phyloP scores from a whole-genome alignment of 2,113 vertebrate genomes.

The Lipophrys pholis region DNA sequence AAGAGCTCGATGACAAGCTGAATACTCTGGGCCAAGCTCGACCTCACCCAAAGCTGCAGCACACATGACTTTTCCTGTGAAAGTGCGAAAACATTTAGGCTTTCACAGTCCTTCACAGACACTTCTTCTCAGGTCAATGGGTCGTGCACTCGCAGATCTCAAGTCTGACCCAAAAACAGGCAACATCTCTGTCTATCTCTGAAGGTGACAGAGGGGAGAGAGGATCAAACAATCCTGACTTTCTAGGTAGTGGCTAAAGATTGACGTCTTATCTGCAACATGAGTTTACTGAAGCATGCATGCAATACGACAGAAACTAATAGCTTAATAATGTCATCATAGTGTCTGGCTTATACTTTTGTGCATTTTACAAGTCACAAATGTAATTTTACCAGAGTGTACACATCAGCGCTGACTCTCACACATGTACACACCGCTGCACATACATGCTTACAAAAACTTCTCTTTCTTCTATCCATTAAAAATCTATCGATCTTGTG shows the following conservation, averaged over 20 bases:
- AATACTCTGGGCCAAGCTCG: constrained; percentile 17
- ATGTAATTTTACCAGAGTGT: constrained; percentile 48
- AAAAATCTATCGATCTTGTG: constrained; percentile 76
- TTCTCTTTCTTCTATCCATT: constrained; percentile 74
- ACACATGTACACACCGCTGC: constrained; percentile 30
- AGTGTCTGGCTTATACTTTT: constrained; percentile 40
- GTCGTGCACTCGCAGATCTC: constrained; percentile 6
- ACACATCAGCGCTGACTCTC: constrained; percentile 3
- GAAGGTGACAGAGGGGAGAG: neutral
- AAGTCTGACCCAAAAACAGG: neutral
- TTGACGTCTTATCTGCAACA: neutral
- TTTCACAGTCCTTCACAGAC: constrained; percentile 39
- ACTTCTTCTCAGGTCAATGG: constrained; percentile 42
- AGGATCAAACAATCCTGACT: neutral
- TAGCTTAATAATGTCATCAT: constrained; percentile 21
- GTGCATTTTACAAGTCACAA: constrained; percentile 50
- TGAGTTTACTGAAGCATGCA: constrained; percentile 9
- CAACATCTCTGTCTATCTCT: constrained; percentile 20
- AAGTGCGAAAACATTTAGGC: constrained; percentile 64
- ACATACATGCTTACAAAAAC: constrained; percentile 67
- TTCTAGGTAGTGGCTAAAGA: neutral
- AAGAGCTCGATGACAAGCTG: constrained; percentile 38
- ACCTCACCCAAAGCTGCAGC: constrained; percentile 22
- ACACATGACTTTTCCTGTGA: constrained; percentile 35
- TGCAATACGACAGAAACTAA: constrained; percentile 22